A percentile compares a stretch with the other conserved stretches of the same genome.
phyloP scores from a whole-genome alignment of 2,888 invertebrate genomes.

The Desoria tigrina region DNA sequence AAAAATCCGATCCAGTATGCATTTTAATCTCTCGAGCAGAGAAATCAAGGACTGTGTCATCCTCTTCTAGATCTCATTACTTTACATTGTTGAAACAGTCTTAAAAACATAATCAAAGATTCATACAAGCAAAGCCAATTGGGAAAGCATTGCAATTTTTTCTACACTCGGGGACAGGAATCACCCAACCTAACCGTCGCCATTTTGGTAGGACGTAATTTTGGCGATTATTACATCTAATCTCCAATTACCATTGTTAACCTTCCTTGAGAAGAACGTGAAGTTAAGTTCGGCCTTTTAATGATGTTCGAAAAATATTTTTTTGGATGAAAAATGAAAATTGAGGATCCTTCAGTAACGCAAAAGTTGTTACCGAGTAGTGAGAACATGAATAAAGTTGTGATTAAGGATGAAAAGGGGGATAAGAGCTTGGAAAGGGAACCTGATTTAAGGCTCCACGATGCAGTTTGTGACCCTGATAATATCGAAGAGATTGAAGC shows the following conservation, averaged over 20 bases:
- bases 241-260: no score
- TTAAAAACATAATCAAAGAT: background rate
- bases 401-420: background rate
- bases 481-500: conserved; percentile 28
- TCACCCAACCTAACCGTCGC: no score
- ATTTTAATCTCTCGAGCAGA: background rate
- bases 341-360: background rate
- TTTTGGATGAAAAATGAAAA: background rate
- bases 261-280: no score
- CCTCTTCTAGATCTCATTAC: background rate
- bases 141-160: no score
- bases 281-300: no score
- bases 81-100: background rate
- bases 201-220: no score
- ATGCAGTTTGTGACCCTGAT: conserved; percentile 29
- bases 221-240: no score
- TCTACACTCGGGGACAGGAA: no score
- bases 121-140: no score
- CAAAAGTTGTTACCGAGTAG: background rate
- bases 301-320: no score
- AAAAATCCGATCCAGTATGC: background rate
- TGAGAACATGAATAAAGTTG: background rate
- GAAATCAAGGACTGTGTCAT: background rate
- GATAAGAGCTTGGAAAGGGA: background rate
- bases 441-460: conserved; percentile 20